Evolutionary conservation across 2,797 vertebrate genomes (phyloP), one percentile per base, ranked within the genome.

Genomic region (Agapornis canus): DNA sequence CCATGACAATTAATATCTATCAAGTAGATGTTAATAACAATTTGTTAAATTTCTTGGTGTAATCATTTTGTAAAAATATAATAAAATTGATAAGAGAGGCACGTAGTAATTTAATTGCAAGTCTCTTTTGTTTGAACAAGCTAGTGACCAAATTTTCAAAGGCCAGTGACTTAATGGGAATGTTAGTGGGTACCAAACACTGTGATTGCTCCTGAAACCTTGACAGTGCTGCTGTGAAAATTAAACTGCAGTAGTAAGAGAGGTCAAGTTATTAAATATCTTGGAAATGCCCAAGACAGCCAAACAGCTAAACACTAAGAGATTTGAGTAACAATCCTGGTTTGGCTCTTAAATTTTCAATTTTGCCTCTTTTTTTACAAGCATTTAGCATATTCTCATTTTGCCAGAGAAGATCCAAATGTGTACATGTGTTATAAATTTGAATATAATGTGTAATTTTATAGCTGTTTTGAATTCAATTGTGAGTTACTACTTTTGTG

Each of bases 181-280:
- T 1, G 5, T 13, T 12, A 63, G 42, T 65, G 47, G 70, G 16
- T 73, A 40, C 19, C 27, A 80, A 75, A 61, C 31, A 47, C 31
- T 43, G 26, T 65, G 56, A 40, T 37, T 66, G 26, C 48, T 71
- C 69, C 54, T 71, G 60, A 86, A 89, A 61, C 27, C 49, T 45
- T n/a, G 94, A 96, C 91, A 96, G 96, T 96, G 94, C 97, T 96
- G 92, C 76, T 92, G 94, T 18, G 68, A 42, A 48, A 90, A 89
- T 91, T 96, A 96, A 96, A 48, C 35, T 96, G 89, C 95, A 94
- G 81, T 60, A 96, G 71, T 47, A 97, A 92, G 76, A 96, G 88
- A 88, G 75, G 82, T 71, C 49, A 65, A 83, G 40, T 39, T 92
- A 52, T 65, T 95, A 96, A 97, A 96, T 97, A 93, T 97, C 95